Percentiles rank a stretch among this genome's conserved stretches.
These are phyloP conservation scores for Lottia gigantea DNA, from an alignment of 2,888 invertebrate species.

Conservation along the genomic window DNA sequence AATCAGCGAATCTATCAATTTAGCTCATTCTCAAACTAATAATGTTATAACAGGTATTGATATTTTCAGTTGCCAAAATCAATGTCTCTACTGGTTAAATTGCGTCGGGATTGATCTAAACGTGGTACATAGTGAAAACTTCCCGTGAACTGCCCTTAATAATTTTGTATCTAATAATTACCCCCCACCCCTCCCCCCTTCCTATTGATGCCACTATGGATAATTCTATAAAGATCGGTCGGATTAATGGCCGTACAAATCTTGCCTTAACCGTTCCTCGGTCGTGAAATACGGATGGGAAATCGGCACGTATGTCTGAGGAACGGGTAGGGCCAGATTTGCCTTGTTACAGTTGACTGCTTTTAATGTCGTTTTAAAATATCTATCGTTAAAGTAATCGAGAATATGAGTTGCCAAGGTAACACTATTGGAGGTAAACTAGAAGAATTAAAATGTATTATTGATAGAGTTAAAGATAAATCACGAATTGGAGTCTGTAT, in stretches of 20 bases:
- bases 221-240: too few relatives aligned
- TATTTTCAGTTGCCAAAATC: neutral
- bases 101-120: neutral
- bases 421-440: slow-evolving; percentile 68
- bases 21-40: slow-evolving; percentile 58
- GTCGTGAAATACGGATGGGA: too few relatives aligned
- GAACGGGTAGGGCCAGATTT: too few relatives aligned
- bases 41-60: slow-evolving; percentile 53
- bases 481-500: slow-evolving; percentile 69
- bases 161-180: too few relatives aligned
- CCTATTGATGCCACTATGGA: too few relatives aligned
- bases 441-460: slow-evolving; percentile 64
- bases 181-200: too few relatives aligned
- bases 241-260: too few relatives aligned
- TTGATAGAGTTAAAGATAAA: slow-evolving; percentile 64
- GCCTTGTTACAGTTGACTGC: too few relatives aligned
- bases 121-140: too few relatives aligned
- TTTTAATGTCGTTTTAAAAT: neutral
- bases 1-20: slow-evolving; percentile 67
- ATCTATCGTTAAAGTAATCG: slow-evolving; percentile 59
- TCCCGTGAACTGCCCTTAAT: too few relatives aligned
- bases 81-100: neutral
- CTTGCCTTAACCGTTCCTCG: too few relatives aligned
- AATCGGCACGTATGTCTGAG: too few relatives aligned
- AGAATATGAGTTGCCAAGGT: slow-evolving; percentile 69